Evolutionary conservation across 2,888 invertebrate genomes (phyloP).

Genomic region (Podabrus alpinus): DNA sequence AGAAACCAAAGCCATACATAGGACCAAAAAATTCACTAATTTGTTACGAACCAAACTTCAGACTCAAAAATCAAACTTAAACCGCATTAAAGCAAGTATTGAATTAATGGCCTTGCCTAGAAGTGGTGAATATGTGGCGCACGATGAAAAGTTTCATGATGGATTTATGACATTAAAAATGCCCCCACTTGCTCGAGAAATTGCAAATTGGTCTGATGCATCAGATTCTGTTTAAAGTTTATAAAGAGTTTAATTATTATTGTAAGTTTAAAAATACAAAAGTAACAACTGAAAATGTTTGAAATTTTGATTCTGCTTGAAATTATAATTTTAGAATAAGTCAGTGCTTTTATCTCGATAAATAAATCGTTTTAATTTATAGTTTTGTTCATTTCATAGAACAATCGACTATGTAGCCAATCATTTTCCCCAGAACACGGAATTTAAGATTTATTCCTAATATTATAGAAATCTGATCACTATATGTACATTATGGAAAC

Average conservation of each 20-base stretch:
- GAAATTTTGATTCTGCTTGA: no score
- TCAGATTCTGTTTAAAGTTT: neutral
- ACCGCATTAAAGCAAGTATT: neutral
- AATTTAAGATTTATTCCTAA: no score
- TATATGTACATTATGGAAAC: no score
- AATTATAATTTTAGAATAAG: no score
- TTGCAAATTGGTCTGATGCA: neutral
- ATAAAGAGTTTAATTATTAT: neutral
- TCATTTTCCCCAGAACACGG: no score
- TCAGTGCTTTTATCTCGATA: no score
- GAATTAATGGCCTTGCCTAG: neutral
- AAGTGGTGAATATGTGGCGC: conserved; percentile 10
- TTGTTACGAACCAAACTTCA: conserved; percentile 11
- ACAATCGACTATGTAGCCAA: no score
- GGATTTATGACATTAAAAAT: conserved; percentile 25
- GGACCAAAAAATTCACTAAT: conserved; percentile 21
- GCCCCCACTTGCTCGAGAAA: neutral
- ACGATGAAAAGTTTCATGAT: conserved; percentile 21
- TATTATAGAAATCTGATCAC: no score
- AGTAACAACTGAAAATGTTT: neutral
- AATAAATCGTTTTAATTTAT: no score
- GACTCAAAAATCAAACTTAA: neutral
- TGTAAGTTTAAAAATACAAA: neutral
- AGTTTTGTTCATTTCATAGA: no score
- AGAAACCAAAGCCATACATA: conserved; percentile 3